Evolutionary conservation across 2,888 invertebrate genomes (phyloP).

Genomic region (Chrysomela aeneicollis): DNA sequence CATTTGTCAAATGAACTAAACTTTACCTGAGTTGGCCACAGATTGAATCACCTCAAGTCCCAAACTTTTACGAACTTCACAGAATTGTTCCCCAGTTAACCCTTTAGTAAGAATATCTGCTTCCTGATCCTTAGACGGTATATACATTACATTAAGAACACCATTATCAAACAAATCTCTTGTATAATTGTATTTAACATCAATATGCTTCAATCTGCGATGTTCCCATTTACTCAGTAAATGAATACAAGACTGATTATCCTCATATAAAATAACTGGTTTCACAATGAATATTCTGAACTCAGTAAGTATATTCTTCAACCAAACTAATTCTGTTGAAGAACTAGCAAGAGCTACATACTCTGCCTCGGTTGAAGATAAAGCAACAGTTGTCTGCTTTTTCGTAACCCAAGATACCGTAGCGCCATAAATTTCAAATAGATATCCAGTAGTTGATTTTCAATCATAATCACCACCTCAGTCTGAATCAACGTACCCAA

Average conservation of each 20-base stretch:
- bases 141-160: neutral
- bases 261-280: neutral
- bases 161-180: no score
- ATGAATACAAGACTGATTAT: neutral
- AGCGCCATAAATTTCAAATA: neutral
- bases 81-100: conserved; percentile 1
- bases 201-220: neutral
- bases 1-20: neutral
- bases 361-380: no score
- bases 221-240: neutral
- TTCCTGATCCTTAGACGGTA: neutral
- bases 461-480: neutral
- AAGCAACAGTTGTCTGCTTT: neutral
- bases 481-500: conserved; percentile 1
- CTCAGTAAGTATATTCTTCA: neutral
- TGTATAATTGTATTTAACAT: conserved; percentile 1
- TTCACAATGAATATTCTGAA: neutral
- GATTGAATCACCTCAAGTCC: neutral
- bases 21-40: neutral
- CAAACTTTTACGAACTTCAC: neutral
- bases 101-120: neutral
- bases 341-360: neutral
- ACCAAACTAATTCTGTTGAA: neutral
- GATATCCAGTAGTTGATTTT: conserved; percentile 3
- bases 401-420: conserved; percentile 1